Evolutionary conservation across 2,888 invertebrate genomes (phyloP), one percentile per base, ranked within the genome.

Genomic region (Rhodophaea formosa): DNA sequence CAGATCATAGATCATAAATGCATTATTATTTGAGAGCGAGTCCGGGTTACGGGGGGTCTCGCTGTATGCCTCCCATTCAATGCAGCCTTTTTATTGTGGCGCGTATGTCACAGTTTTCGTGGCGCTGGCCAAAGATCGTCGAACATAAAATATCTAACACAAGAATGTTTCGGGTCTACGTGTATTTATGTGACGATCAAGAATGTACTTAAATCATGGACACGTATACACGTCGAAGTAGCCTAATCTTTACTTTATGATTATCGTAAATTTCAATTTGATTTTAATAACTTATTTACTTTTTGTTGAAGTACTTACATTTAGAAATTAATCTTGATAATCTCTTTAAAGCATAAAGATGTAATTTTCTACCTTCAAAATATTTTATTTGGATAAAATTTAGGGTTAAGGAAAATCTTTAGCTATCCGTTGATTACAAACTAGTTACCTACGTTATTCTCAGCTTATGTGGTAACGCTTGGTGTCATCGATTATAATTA

Each of bases 1-100:
- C 91, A 86, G 83, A 88, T 90, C 91, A 89, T 91, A 90, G 89
- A 91, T 91, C 91, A 90, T 89, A 88, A 86, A 86, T 74, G 80
- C 86, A 82, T 89, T 88, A 82, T 82, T 81, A 79, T 82, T 80
- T 77, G 77, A 79, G 73, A 68, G 76, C 71, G 77, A 71, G 78
- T 76, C 75, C 72, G 74, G 79, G 75, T 75, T 82, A 72, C 77
- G 90, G 90, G 88, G 88, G 89, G 89, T 88, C 89, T 79, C 76
- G 80, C 76, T 79, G 71, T 67, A 70, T 74, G 81, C 78, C 74
- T 78, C 79, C 76, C 77, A 75, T 78, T 82, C 83, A 82, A 83
- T 84, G 85, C 83, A 80, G 77, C 79, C 76, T 84, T 87, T 88
- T 88, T 88, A 89, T 84, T 86, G 81, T 86, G 66, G 70, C 70